A percentile compares a stretch with the other conserved stretches of the same genome.
Evolutionary conservation across 2,113 vertebrate genomes (phyloP).

Genomic region (Malurus elegans): DNA sequence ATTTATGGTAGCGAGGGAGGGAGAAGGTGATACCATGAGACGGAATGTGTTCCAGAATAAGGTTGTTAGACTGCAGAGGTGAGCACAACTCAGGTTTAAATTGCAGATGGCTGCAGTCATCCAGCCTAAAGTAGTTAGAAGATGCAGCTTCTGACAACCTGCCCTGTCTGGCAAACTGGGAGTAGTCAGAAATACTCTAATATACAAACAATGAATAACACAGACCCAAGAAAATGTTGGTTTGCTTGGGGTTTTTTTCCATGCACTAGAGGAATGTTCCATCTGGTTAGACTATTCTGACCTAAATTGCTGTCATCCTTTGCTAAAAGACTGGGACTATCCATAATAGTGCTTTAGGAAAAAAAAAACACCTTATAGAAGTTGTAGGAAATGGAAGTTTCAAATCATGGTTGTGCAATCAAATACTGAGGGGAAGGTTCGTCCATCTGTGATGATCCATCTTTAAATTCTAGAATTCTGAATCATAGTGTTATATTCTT

Average conservation of each 20-base stretch:
- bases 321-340: not conserved
- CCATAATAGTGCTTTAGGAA: not conserved
- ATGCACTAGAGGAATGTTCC: not conserved
- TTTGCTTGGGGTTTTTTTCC: not conserved
- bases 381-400: constrained; percentile 11
- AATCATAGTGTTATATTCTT: not conserved
- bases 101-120: not conserved
- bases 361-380: not conserved
- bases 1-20: not conserved
- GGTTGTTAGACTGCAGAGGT: not conserved
- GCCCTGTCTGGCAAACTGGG: constrained; percentile 7
- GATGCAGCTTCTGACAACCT: not conserved
- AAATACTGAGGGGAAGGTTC: not conserved
- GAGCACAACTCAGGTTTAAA: not conserved
- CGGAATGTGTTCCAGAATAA: fast-evolving
- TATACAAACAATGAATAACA: not conserved
- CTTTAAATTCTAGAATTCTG: not conserved
- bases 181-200: constrained; percentile 9
- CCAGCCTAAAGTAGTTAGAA: not conserved
- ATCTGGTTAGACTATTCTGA: not conserved
- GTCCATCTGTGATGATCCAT: not conserved
- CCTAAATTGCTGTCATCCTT: not conserved
- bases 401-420: not conserved
- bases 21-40: not conserved
- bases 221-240: not conserved